Base-by-base conservation (phyloP, 2,888 invertebrate species). In the Chrysodeixis includens region DNA sequence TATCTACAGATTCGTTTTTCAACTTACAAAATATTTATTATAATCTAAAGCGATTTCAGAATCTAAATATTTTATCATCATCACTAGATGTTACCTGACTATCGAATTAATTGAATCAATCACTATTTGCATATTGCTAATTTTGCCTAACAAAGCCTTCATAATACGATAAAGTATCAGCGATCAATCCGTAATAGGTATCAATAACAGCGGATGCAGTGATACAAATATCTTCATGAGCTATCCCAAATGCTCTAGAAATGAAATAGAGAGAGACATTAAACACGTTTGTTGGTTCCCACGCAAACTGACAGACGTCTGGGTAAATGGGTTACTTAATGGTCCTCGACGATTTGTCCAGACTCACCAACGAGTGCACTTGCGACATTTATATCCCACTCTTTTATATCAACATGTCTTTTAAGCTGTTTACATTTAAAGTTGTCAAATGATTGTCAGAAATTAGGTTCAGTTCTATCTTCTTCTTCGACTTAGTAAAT, bases 321-420 rank as follows among this genome's bases (percentile, higher is more conserved):
- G 40, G 63, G 74, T 69, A 80, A 78, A 81, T 81, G 49, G 79
- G 66, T 66, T 81, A 64, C 68, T 65, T 74, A 68, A 66, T 77
- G 58, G 30, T n/a, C 20, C 16, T 51, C 61, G 32, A 66, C 66
- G 46, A 81, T 75, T 63, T 67, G 49, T 69, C 59, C 46, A 12
- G 52, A 7, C 22, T 60, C 66, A 59, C 57, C 63, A 63, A 51
- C 62, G 53, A 51, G 49, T 60, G 66, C 71, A 63, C 30, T 59
- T 66, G 51, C 72, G 56, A 56, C 71, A 58, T 64, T 76, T 56
- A 32, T 57, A 53, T 30, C 58, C 53, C 20, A 22, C 20, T n/a
- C n/a, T 14, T 26, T 26, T n/a, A 52, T 52, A 52, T 22, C 14
- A 26, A 22, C 26, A 52, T 52, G 22, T 20, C 52, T 22, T 14